Base-by-base conservation (phyloP, 2,113 vertebrate species). In the Chrysochloris asiatica region DNA sequence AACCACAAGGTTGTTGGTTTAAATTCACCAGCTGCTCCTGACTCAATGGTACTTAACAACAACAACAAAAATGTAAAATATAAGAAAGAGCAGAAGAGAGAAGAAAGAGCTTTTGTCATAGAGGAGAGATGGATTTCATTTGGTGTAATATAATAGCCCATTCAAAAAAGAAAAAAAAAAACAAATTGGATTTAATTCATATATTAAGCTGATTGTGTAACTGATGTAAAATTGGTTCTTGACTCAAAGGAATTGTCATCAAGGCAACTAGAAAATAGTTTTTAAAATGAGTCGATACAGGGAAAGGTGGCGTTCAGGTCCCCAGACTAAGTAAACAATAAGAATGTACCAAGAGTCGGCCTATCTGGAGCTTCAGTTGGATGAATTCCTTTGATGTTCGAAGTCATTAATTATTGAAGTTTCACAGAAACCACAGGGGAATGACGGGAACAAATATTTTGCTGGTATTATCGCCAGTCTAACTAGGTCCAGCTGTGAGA, bases 301-400 rank as follows among this genome's bases (percentile, higher is more conserved):
- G 77, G 33, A 86, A 90, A 89, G 16, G 5, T 67, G 1, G n/a
- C 41, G 33, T n/a, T 80, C 41, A 12, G 30, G 28, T 65, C 28
- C 41, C 50, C 75, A 86, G 63, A 77, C 38, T 30, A 84, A 14
- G 45, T 79, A 30, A 67, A 71, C 67, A 81, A 24, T 38, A 67
- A 65, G 47, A 86, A 47, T 38, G 21, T 24, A 47, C 47, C 41
- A 30, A 67, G 69, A 78, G 41, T 54, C 9, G 43, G 30, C 65
- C 65, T 67, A 67, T 17, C 16, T 69, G 38, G 36, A 78, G 50
- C 54, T 67, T 91, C 47, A 41, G 26, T 13, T 9, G 33, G 52
- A 61, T 54, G 14, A 75, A 85, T 41, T 71, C 86, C 77, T 93
- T 73, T 93, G 88, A 88, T 93, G 67, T 86, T 90, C 61, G 50